These are phyloP conservation scores for Tinea trinotella DNA, from an alignment of 2,888 invertebrate species.

Conservation along the genomic window DNA sequence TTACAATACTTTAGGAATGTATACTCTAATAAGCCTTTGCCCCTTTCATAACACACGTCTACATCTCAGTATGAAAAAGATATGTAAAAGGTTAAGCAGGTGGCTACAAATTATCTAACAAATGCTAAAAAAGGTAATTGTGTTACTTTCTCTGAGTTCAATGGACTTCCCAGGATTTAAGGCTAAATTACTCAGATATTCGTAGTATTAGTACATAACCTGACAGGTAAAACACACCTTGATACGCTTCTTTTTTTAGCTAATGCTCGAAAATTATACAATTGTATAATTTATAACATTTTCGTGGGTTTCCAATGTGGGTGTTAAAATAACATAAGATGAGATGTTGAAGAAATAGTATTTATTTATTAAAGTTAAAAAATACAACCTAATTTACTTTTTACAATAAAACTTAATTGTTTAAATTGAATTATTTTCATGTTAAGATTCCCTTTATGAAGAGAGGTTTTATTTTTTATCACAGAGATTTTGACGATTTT, in stretches of 20 bases:
- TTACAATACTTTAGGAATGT: no score
- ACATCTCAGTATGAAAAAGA: not conserved
- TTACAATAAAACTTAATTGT: not conserved
- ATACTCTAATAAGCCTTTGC: no score
- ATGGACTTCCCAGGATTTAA: not conserved
- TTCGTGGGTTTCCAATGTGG: not conserved
- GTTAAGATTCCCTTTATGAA: constrained; percentile 1
- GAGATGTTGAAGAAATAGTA: not conserved
- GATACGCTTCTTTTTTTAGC: not conserved
- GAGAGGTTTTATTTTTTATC: constrained; percentile 5
- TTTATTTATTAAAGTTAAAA: not conserved
- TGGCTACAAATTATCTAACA: not conserved
- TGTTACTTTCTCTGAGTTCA: not conserved
- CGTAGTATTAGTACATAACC: not conserved
- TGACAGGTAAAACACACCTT: not conserved
- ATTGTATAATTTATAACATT: not conserved
- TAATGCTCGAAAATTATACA: not conserved
- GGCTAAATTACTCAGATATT: not conserved
- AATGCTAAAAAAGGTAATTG: not conserved
- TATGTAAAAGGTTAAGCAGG: not conserved
- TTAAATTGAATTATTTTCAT: not conserved
- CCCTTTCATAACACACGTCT: not conserved
- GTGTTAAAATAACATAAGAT: not conserved
- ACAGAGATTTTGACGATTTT: constrained; percentile 16
- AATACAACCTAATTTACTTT: not conserved